These are phyloP conservation scores for Drosophila bunnanda DNA, from an alignment of 2,888 invertebrate species.

Conservation along the genomic window DNA sequence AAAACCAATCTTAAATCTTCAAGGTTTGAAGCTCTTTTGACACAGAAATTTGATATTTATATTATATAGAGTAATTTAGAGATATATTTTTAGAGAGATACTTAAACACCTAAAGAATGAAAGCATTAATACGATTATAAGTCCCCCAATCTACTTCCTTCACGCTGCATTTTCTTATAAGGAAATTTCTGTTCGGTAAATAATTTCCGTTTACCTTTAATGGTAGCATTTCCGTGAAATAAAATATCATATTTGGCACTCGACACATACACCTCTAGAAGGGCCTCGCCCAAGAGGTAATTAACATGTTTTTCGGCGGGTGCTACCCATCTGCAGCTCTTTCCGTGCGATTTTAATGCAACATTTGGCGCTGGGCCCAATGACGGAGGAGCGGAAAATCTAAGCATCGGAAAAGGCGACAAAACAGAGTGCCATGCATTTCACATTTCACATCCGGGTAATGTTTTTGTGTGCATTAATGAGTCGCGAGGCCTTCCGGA, in stretches of 20 bases:
- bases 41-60: too few relatives aligned
- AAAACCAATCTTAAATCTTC: not conserved
- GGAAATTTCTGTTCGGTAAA: too few relatives aligned
- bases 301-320: conserved; percentile 17
- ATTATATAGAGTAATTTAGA: not conserved
- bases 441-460: conserved; percentile 61
- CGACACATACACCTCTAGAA: conserved; percentile 6
- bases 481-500: conserved; percentile 63
- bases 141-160: not conserved
- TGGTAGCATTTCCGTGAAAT: not conserved
- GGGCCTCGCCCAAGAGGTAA: conserved; percentile 10
- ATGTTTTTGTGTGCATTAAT: conserved; percentile 67
- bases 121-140: not conserved
- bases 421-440: conserved; percentile 60
- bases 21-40: not conserved
- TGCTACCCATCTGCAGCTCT: not conserved
- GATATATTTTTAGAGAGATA: not conserved
- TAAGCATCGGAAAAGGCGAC: conserved; percentile 6
- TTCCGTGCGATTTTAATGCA: conserved; percentile 60
- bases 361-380: conserved; percentile 69
- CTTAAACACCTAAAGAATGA: not conserved
- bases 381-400: conserved; percentile 30
- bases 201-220: not conserved
- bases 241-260: conserved; percentile 3
- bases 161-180: too few relatives aligned